phyloP scores from a whole-genome alignment of 1,140 invertebrate genomes.

The Drosophila parvula region DNA sequence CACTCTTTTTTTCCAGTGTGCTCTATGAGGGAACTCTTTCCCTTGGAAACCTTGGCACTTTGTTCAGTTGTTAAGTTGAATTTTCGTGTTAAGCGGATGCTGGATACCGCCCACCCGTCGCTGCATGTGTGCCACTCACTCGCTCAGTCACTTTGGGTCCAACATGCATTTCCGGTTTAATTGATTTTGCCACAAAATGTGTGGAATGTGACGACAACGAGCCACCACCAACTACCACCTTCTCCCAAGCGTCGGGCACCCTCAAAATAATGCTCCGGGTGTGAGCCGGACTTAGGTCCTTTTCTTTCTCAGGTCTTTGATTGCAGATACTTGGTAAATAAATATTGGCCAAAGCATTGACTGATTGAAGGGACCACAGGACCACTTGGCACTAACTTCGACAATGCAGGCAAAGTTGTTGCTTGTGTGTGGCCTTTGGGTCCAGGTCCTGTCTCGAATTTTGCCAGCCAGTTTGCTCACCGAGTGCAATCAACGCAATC shows the following conservation, averaged over 20 bases:
- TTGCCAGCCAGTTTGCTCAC: slow-evolving; percentile 29
- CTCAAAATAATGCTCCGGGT: slow-evolving; percentile 20
- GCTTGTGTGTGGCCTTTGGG: slow-evolving; percentile 10
- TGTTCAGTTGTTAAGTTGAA: slow-evolving; percentile 76
- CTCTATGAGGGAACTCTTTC: slow-evolving; percentile 2
- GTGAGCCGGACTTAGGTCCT: slow-evolving; percentile 1
- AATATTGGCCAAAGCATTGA: slow-evolving; percentile 70
- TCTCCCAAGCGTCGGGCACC: neutral
- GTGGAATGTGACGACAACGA: slow-evolving; percentile 76
- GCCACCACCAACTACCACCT: slow-evolving; percentile 27
- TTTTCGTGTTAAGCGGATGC: slow-evolving; percentile 75
- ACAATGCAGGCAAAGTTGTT: slow-evolving; percentile 31
- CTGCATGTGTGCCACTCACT: slow-evolving; percentile 43
- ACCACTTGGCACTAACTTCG: slow-evolving; percentile 45
- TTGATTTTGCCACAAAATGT: slow-evolving; percentile 81
- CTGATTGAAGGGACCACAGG: slow-evolving; percentile 69
- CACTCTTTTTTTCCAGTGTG: slow-evolving; percentile 1
- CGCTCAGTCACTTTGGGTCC: slow-evolving; percentile 41
- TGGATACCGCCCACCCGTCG: slow-evolving; percentile 31
- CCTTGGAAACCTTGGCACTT: slow-evolving; percentile 48
- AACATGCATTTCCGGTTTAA: slow-evolving; percentile 80
- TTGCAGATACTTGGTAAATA: slow-evolving; percentile 71
- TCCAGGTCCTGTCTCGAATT: slow-evolving; percentile 13
- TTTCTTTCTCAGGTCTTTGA: slow-evolving; percentile 56
- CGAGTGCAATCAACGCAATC: slow-evolving; percentile 44